Evolutionary conservation across 2,113 vertebrate species (phyloP).

Genomic region (Myotis brandtii): DNA sequence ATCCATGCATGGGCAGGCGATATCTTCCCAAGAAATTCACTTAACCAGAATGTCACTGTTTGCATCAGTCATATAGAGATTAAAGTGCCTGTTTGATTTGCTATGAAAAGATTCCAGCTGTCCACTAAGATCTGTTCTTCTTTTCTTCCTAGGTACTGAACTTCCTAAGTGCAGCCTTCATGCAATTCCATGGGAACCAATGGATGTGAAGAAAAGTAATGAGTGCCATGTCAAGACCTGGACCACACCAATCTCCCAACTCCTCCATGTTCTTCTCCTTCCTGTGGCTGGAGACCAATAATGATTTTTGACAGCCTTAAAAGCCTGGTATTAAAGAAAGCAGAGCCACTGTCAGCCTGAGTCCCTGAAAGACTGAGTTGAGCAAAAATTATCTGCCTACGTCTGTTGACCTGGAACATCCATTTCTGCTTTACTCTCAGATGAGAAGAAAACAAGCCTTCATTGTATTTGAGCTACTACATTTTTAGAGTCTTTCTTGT

Average conservation of each 20-base stretch:
- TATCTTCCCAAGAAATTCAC: neutral
- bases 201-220: neutral
- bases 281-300: neutral
- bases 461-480: neutral
- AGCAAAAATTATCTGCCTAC: neutral
- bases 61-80: neutral
- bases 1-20: neutral
- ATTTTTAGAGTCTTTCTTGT: neutral
- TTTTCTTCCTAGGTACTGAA: neutral
- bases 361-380: neutral
- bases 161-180: neutral
- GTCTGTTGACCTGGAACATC: neutral
- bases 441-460: neutral
- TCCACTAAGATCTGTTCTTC: neutral
- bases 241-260: neutral
- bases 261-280: neutral
- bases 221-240: neutral
- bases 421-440: neutral
- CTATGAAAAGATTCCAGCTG: neutral
- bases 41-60: neutral
- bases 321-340: neutral
- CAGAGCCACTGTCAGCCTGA: neutral
- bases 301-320: neutral
- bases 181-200: neutral
- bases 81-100: neutral